Base-by-base conservation (phyloP, 2,888 invertebrate genomes). In the Eupelmus urozonus region DNA sequence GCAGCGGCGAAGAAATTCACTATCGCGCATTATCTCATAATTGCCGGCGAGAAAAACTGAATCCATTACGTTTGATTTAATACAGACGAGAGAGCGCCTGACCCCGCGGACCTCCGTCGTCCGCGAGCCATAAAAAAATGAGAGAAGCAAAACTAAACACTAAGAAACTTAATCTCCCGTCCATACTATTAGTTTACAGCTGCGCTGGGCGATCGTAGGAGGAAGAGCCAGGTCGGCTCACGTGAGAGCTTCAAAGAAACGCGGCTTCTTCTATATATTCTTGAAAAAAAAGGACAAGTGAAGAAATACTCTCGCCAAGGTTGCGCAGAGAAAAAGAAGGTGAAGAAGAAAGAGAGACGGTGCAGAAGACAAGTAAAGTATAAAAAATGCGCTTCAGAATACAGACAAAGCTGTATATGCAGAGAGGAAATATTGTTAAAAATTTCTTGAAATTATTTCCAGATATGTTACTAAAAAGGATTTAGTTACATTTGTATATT, bases 91-190 rank as follows among this genome's bases (percentile, higher is more conserved):
- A 23, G 20, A 42, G 62, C 34, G 9, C 3, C 34, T 7, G 16
- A 49, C n/a, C 49, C 34, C 34, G n/a, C n/a, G n/a, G n/a, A n/a
- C n/a, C n/a, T n/a, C n/a, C n/a, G n/a, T 34, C 3, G 9, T 34
- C 3, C 34, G 9, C 3, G 9, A 34, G 34, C 34, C 3, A 5
- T 34, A 34, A 34, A 34, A 34, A 34, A 34, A 34, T 5, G 9
- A 23, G 11, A 65, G 25, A 65, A 49, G 42, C 18, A 25, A 4
- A 45, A 42, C 20, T 34, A 34, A 34, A 34, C 3, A 34, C 34
- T 42, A 13, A 11, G 63, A 65, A 49, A 65, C 63, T 65, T 65
- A 65, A 65, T 49, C 45, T 65, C 9, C 49, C 23, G 25, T 49
- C 18, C 49, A n/a, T 49, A 45, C 49, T 65, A 49, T 49, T 65